phyloP scores from a whole-genome alignment of 1,140 invertebrate species.

The Drosophila pseudoananassae region DNA sequence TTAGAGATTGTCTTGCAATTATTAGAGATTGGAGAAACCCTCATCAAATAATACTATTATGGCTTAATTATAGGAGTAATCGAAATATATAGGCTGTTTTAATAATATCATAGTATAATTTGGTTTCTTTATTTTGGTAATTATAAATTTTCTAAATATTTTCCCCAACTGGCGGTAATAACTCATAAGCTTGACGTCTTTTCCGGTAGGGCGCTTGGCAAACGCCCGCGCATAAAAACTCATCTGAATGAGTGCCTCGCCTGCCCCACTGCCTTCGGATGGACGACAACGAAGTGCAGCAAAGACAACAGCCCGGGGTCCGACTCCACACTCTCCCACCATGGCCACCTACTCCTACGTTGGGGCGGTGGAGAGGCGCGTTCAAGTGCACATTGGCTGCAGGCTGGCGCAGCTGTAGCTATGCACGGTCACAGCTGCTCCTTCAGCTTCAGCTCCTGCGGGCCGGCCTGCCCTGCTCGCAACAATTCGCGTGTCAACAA shows the following conservation, averaged over 20 bases:
- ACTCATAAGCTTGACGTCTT: constrained; percentile 21
- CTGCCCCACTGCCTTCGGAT: constrained; percentile 26
- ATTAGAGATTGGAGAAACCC: neutral
- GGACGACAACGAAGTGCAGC: constrained; percentile 56
- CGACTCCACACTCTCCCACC: constrained; percentile 1
- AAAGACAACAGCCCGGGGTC: constrained; percentile 51
- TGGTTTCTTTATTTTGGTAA: neutral
- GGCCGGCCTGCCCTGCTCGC: constrained; percentile 20
- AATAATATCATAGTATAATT: neutral
- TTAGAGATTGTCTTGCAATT: no score
- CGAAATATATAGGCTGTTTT: no score
- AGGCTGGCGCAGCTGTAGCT: constrained; percentile 16
- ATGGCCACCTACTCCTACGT: constrained; percentile 7
- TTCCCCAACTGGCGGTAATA: constrained; percentile 1
- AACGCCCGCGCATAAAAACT: constrained; percentile 73
- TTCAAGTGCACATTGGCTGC: constrained; percentile 70
- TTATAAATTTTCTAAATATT: neutral
- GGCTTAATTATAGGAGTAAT: neutral
- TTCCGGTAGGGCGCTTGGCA: constrained; percentile 49
- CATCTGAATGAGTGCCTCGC: constrained; percentile 76
- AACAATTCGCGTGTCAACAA: constrained; percentile 77
- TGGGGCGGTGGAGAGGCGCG: constrained; percentile 12
- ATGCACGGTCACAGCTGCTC: constrained; percentile 71
- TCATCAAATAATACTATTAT: neutral
- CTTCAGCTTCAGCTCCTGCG: constrained; percentile 27